phyloP scores from a whole-genome alignment of 30 jellyfish, hydroid and myxozoan species.

The Pelagia noctiluca region DNA sequence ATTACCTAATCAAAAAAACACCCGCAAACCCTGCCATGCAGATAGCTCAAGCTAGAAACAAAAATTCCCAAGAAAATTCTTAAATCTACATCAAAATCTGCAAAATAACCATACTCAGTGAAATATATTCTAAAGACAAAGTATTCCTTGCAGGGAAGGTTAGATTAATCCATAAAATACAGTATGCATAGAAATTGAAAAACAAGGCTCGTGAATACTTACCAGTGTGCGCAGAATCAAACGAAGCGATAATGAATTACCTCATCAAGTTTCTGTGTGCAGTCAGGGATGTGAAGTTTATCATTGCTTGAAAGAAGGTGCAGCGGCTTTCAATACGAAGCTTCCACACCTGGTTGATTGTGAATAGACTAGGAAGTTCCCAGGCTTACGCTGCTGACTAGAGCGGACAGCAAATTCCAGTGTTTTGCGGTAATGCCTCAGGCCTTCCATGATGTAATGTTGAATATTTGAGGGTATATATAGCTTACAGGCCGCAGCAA shows the following conservation, averaged over 20 bases:
- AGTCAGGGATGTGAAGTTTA: not conserved
- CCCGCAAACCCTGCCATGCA: too few relatives aligned
- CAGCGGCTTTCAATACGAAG: not conserved
- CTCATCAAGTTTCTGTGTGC: slow-evolving; percentile 52
- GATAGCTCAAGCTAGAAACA: too few relatives aligned
- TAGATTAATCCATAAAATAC: too few relatives aligned
- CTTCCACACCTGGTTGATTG: slow-evolving; percentile 19
- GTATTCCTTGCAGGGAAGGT: too few relatives aligned
- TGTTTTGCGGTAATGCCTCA: slow-evolving; percentile 67
- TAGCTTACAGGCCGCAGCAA: slow-evolving; percentile 17
- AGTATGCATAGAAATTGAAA: too few relatives aligned
- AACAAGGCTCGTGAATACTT: too few relatives aligned
- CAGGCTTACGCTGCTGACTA: not conserved
- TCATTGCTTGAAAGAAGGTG: not conserved
- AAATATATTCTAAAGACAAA: too few relatives aligned
- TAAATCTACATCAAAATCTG: too few relatives aligned
- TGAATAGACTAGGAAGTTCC: not conserved
- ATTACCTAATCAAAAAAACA: too few relatives aligned
- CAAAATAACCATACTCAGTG: too few relatives aligned
- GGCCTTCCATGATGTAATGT: slow-evolving; percentile 57
- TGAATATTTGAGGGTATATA: not conserved
- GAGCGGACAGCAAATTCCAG: slow-evolving; percentile 69
- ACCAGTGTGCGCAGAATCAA: not conserved
- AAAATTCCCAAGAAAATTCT: too few relatives aligned
- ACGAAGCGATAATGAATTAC: slow-evolving; percentile 63